Conservation (phyloP, 2,888 invertebrate species). For the Dolomedes plantarius region DNA sequence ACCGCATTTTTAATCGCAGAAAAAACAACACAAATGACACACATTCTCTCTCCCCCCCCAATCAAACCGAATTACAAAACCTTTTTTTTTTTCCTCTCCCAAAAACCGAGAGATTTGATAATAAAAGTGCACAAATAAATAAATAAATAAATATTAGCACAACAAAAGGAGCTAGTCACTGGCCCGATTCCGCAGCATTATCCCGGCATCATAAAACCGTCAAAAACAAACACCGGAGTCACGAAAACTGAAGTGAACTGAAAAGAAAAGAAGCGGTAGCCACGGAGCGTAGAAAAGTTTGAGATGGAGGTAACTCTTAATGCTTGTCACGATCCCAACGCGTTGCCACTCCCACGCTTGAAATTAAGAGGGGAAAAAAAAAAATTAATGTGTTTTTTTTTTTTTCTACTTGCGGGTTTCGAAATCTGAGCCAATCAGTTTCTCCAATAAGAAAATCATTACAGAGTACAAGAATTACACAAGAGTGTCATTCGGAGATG, state of each 20-base stretch:
- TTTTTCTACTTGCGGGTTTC: background rate
- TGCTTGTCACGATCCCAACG: slow-evolving; percentile 36
- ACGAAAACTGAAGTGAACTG: slow-evolving; percentile 3
- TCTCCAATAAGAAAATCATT: background rate
- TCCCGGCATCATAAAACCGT: slow-evolving; percentile 13
- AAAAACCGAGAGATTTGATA: background rate
- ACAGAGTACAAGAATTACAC: background rate
- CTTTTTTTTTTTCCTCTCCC: background rate
- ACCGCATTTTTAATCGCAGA: background rate
- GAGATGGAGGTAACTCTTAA: slow-evolving; percentile 20
- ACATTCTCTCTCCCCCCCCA: slow-evolving; percentile 35
- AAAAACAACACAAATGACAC: slow-evolving; percentile 48
- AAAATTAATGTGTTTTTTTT: background rate
- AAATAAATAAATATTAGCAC: slow-evolving; percentile 9
- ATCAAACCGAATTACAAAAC: slow-evolving; percentile 27
- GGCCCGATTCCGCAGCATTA: slow-evolving; percentile 19
- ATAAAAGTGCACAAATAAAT: slow-evolving; percentile 5
- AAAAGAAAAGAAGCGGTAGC: slow-evolving; percentile 2
- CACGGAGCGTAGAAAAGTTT: slow-evolving; percentile 21
- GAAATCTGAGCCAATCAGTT: background rate
- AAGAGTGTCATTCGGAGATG: background rate
- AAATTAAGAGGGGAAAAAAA: background rate
- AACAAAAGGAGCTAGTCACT: slow-evolving; percentile 17
- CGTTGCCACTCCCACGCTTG: slow-evolving; percentile 19
- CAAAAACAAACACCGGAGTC: slow-evolving; percentile 3